phyloP scores from a whole-genome alignment of 2,888 invertebrate species.

The Caenorhabditis doughertyi region DNA sequence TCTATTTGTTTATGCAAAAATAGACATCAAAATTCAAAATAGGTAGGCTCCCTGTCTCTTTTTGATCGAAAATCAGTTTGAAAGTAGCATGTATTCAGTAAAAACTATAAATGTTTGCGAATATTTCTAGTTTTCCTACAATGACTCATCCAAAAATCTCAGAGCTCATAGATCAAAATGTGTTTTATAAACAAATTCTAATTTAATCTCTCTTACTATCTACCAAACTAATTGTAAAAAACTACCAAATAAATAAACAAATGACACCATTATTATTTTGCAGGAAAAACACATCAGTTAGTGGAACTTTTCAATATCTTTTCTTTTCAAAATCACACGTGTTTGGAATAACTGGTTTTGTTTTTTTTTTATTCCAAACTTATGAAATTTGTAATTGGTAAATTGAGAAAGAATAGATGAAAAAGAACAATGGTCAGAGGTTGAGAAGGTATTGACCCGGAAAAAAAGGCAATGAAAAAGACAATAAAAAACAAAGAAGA shows the following conservation, averaged over 20 bases:
- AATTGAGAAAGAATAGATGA: not conserved
- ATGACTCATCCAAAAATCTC: not conserved
- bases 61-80: too few species aligned
- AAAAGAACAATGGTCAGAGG: constrained; percentile 22
- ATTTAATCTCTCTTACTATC: not conserved
- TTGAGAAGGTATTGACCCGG: constrained; percentile 1
- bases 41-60: too few species aligned
- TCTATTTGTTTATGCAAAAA: too few species aligned
- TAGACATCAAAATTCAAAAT: too few species aligned
- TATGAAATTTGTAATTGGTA: constrained; percentile 19
- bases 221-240: constrained; percentile 4
- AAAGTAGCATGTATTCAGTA: too few species aligned
- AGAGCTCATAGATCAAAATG: not conserved
- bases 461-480: constrained; percentile 1
- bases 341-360: not conserved
- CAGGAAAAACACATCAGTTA: not conserved
- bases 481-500: not conserved
- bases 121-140: not conserved
- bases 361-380: constrained; percentile 9
- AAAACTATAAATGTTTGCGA: too few species aligned
- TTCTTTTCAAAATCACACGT: not conserved
- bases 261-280: constrained; percentile 17
- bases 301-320: constrained; percentile 7
- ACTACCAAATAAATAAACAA: constrained; percentile 7
- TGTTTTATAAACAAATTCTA: not conserved